Conservation (phyloP, 1,140 invertebrate genomes). For the Drosophila varians region DNA sequence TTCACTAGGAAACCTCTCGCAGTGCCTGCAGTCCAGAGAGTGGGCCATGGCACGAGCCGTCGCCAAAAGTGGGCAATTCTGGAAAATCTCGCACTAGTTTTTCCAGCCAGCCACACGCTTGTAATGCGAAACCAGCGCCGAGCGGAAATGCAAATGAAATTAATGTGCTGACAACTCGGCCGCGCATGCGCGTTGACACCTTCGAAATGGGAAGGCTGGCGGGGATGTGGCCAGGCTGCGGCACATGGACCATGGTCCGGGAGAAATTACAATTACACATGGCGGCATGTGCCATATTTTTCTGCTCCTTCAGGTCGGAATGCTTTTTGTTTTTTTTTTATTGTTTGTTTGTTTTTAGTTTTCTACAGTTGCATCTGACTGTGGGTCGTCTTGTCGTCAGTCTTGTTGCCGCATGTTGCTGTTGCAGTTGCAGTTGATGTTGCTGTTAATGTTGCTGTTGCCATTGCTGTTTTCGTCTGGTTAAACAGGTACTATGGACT, state of each 20-base stretch:
- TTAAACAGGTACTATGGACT: conserved; percentile 75
- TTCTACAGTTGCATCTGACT: conserved; percentile 36
- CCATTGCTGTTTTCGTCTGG: conserved; percentile 62
- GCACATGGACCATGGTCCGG: conserved; percentile 46
- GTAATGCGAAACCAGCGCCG: conserved; percentile 77
- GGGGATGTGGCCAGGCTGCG: conserved; percentile 3
- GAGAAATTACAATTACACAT: conserved; percentile 77
- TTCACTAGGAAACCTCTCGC: background rate
- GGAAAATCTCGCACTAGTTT: conserved; percentile 76
- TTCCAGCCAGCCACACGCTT: conserved; percentile 64
- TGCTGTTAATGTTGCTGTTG: conserved; percentile 42
- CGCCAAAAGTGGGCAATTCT: conserved; percentile 65
- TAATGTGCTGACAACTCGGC: conserved; percentile 81
- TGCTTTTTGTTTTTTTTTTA: background rate
- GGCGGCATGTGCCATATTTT: conserved; percentile 80
- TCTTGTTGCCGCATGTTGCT: conserved; percentile 37
- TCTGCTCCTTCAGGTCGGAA: conserved; percentile 29
- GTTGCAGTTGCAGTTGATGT: conserved; percentile 40
- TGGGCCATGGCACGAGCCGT: conserved; percentile 64
- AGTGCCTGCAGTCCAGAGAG: conserved; percentile 13
- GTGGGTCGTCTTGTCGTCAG: conserved; percentile 53
- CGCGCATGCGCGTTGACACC: conserved; percentile 80
- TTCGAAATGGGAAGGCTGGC: conserved; percentile 34
- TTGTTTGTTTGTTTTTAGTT: background rate
- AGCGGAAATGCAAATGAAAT: conserved; percentile 83